Conservation (phyloP, 2,888 invertebrate species). For the Tinea semifulvella region DNA sequence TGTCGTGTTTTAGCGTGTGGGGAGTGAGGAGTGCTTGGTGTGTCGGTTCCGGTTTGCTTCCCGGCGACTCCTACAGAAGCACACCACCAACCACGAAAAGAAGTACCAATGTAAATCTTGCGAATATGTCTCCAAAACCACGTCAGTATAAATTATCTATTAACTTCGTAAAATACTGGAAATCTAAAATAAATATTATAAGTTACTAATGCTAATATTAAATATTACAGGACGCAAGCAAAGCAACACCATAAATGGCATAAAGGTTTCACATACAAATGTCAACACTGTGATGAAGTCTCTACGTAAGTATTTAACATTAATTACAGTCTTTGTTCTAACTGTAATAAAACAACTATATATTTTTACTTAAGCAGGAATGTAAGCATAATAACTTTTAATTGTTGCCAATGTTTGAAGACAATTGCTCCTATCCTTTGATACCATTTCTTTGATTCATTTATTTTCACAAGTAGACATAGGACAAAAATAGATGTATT, state of each 20-base stretch:
- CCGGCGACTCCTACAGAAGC: constrained; percentile 43
- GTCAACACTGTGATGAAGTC: constrained; percentile 51
- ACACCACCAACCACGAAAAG: constrained; percentile 48
- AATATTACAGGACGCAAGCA: constrained; percentile 42
- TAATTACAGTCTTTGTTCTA: too few relatives aligned
- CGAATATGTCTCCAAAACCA: constrained; percentile 46
- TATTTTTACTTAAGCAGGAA: too few relatives aligned
- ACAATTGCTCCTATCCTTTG: too few relatives aligned
- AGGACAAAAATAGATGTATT: too few relatives aligned
- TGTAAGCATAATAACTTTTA: too few relatives aligned
- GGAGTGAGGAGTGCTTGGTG: constrained; percentile 34
- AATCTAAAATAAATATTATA: background rate
- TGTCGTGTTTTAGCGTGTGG: background rate
- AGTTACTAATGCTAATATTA: background rate
- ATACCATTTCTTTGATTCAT: too few relatives aligned
- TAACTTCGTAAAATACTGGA: too few relatives aligned
- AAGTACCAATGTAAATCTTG: constrained; percentile 51
- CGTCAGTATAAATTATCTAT: constrained; percentile 30
- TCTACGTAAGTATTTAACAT: constrained; percentile 47
- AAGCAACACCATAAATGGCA: constrained; percentile 56
- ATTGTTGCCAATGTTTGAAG: too few relatives aligned
- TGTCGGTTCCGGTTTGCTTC: constrained; percentile 52
- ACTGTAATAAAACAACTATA: too few relatives aligned
- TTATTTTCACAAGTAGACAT: too few relatives aligned
- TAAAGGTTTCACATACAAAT: constrained; percentile 53